phyloP scores from a whole-genome alignment of 2,888 invertebrate species.

The Rhogogaster chlorosoma region DNA sequence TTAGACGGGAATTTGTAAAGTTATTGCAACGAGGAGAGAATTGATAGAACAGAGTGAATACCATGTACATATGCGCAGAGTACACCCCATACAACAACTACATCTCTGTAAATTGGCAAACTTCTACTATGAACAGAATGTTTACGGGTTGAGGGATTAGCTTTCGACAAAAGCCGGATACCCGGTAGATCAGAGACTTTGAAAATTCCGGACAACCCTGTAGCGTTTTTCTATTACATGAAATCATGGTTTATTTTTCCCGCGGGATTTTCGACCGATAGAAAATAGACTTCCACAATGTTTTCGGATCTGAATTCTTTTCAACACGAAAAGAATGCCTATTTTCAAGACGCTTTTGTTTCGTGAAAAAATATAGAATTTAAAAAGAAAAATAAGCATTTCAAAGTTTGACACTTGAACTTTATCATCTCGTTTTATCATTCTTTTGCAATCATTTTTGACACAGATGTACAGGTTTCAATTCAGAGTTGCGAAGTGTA shows the following conservation, averaged over 20 bases:
- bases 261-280: background rate
- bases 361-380: too few species aligned
- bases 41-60: slow-evolving; percentile 28
- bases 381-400: too few species aligned
- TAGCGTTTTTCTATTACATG: background rate
- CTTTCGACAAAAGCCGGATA: background rate
- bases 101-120: background rate
- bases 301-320: background rate
- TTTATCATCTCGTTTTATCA: too few species aligned
- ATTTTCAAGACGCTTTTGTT: too few species aligned
- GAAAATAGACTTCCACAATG: background rate
- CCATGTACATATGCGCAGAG: background rate
- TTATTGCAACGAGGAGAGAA: slow-evolving; percentile 26
- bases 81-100: background rate
- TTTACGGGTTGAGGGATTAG: background rate
- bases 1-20: slow-evolving; percentile 38
- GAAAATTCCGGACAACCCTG: too few species aligned
- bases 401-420: too few species aligned
- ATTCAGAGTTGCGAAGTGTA: too few species aligned
- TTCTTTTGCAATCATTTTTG: too few species aligned
- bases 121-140: background rate
- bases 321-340: too few species aligned
- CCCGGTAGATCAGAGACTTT: background rate
- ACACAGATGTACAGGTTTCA: too few species aligned
- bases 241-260: background rate